Percentiles rank a stretch among this genome's conserved stretches.
These are phyloP conservation scores for Sterrhoptilus dennistouni DNA, from an alignment of 2,113 vertebrate genomes.

Conservation along the genomic window DNA sequence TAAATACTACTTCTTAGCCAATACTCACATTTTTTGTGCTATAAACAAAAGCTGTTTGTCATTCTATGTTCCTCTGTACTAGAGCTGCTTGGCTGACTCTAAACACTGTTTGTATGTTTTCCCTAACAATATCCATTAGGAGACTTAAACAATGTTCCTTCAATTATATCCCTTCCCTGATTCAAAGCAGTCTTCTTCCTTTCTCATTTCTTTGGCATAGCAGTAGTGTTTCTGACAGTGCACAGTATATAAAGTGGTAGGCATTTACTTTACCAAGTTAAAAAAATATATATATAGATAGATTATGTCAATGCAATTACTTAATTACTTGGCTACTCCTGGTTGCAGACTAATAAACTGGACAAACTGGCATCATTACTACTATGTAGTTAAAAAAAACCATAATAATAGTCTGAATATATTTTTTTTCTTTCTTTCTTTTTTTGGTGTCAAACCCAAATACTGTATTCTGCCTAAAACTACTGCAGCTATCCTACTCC, in stretches of 20 bases:
- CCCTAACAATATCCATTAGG: not conserved
- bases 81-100: not conserved
- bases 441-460: accelerated
- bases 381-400: not conserved
- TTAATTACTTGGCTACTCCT: not conserved
- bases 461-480: not conserved
- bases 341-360: not conserved
- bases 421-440: too few species aligned
- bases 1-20: slow-evolving; percentile 42
- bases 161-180: not conserved
- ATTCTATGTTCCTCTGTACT: not conserved
- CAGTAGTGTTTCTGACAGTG: not conserved
- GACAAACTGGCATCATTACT: not conserved
- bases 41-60: slow-evolving; percentile 32
- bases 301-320: not conserved
- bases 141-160: not conserved
- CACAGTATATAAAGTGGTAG: not conserved
- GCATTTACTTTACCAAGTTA: not conserved
- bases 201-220: not conserved
- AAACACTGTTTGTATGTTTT: not conserved
- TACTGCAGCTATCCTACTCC: not conserved
- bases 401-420: not conserved
- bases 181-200: not conserved
- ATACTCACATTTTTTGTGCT: not conserved
- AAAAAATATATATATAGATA: not conserved